Evolutionary conservation across 2,888 invertebrate genomes (phyloP).

Genomic region (Cantharis rufa): DNA sequence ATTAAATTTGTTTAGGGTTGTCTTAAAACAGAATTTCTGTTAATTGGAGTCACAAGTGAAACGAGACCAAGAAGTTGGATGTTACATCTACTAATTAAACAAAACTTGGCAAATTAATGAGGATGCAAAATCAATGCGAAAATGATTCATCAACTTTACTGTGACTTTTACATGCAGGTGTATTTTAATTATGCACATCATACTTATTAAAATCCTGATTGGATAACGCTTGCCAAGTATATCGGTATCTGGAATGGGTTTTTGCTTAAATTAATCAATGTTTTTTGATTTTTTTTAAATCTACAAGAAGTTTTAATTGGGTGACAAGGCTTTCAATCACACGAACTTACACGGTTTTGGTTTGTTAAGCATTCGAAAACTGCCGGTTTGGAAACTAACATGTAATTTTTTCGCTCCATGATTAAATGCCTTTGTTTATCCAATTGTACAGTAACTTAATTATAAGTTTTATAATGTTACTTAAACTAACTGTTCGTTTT

Average conservation of each 20-base stretch:
- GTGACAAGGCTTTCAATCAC: background rate
- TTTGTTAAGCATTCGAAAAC: background rate
- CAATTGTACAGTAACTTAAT: background rate
- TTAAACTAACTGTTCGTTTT: background rate
- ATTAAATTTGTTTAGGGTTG: background rate
- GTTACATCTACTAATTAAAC: background rate
- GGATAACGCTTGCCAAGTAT: background rate
- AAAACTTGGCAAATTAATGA: background rate
- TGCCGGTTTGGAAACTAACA: background rate
- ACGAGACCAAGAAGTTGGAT: background rate
- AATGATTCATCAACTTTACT: background rate
- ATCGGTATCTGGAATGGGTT: background rate
- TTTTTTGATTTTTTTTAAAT: background rate
- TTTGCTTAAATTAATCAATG: background rate
- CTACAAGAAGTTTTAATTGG: background rate
- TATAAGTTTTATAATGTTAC: background rate
- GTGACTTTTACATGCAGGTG: background rate
- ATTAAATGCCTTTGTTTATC: background rate
- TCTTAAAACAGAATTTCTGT: background rate
- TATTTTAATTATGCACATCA: background rate
- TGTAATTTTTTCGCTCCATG: background rate
- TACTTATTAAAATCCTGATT: background rate
- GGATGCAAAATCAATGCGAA: background rate
- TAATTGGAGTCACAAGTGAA: background rate
- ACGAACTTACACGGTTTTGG: background rate